Conservation (phyloP, 1,140 invertebrate species). For the Eurosta solidaginis region DNA sequence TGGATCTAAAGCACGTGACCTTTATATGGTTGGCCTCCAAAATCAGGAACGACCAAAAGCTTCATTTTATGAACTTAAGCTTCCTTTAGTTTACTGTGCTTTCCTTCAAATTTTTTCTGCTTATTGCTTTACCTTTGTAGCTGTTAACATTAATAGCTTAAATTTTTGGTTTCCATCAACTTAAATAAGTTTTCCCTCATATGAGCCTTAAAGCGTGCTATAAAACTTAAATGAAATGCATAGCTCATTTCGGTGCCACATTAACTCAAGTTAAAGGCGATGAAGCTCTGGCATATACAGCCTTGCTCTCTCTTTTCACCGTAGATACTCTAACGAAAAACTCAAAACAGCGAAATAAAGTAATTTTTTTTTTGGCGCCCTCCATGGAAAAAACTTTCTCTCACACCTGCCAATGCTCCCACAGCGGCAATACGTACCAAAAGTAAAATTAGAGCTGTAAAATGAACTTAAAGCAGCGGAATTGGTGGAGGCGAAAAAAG, state of each 20-base stretch:
- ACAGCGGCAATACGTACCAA: not conserved
- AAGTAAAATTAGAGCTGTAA: conserved; percentile 18
- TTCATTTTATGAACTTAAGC: no score
- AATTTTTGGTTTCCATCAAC: not conserved
- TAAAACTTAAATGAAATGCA: not conserved
- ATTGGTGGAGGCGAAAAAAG: not conserved
- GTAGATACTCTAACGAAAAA: not conserved
- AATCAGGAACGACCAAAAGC: no score
- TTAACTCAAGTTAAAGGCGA: not conserved
- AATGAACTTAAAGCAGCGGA: conserved; percentile 5
- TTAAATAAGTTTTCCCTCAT: not conserved
- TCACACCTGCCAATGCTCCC: conserved; percentile 4
- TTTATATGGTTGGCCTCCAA: no score
- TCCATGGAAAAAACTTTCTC: not conserved
- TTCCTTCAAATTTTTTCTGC: no score
- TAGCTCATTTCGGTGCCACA: not conserved
- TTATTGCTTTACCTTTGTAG: no score
- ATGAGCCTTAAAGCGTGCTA: not conserved
- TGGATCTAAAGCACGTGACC: no score
- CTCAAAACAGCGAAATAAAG: not conserved
- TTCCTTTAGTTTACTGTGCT: no score
- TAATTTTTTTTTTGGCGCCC: not conserved
- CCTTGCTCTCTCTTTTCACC: not conserved
- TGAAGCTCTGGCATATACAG: not conserved
- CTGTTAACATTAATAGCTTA: not conserved